Percentiles rank a stretch among this genome's conserved stretches.
Conservation (phyloP, 2,888 invertebrate genomes). For the Griposia aprilina region DNA sequence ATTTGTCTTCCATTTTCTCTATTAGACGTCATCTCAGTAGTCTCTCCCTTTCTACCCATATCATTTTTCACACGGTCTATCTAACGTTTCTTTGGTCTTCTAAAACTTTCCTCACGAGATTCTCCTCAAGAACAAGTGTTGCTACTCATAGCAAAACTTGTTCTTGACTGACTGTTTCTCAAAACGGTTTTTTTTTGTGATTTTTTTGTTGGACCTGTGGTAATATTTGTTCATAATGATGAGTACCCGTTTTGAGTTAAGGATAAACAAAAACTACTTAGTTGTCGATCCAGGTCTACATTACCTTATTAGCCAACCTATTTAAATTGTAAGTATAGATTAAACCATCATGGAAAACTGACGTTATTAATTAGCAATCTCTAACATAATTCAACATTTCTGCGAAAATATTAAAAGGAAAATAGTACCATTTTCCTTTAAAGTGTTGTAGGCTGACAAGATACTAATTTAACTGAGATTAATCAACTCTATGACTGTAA, state of each 20-base stretch:
- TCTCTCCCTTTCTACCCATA: not conserved
- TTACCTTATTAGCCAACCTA: not conserved
- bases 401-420: conserved; percentile 5
- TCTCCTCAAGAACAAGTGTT: not conserved
- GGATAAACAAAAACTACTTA: not conserved
- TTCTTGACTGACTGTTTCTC: too few relatives aligned
- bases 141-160: too few relatives aligned
- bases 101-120: not conserved
- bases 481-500: not conserved
- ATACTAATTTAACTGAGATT: conserved; percentile 7
- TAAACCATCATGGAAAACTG: not conserved
- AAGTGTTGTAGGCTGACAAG: not conserved
- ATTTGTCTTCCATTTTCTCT: not conserved
- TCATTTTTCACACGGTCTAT: not conserved
- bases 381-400: not conserved
- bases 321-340: not conserved
- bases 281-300: too few relatives aligned
- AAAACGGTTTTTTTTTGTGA: not conserved
- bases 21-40: not conserved
- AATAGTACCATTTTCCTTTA: not conserved
- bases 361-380: conserved; percentile 1
- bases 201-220: not conserved
- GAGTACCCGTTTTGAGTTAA: not conserved
- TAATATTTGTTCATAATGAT: not conserved
- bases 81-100: not conserved